Evolutionary conservation across 2,797 vertebrate genomes (phyloP).

Genomic region (Crypturellus tataupa): DNA sequence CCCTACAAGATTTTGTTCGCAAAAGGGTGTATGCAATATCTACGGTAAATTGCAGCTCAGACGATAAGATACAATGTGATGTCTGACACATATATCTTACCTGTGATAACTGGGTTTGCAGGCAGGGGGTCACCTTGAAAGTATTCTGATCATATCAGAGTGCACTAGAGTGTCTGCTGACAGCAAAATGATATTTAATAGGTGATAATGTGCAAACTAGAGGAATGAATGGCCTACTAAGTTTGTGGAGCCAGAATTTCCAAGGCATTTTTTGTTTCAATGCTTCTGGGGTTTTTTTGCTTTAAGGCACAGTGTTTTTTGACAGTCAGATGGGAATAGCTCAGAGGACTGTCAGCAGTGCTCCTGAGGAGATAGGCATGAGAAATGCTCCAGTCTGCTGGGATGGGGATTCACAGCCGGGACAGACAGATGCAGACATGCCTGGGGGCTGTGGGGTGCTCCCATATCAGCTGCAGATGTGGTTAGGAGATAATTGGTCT

Average conservation of each 20-base stretch:
- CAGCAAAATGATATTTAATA: not conserved
- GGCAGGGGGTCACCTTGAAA: not conserved
- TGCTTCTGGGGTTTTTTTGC: not conserved
- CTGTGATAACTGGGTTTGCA: not conserved
- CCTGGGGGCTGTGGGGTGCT: fast-evolving
- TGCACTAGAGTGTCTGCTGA: not conserved
- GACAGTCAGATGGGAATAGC: not conserved
- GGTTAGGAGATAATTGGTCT: not conserved
- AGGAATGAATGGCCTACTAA: not conserved
- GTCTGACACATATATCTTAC: not conserved
- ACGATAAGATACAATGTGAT: not conserved
- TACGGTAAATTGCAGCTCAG: not conserved
- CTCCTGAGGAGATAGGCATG: not conserved
- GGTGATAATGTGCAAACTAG: not conserved
- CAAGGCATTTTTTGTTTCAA: not conserved
- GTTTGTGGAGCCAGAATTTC: not conserved
- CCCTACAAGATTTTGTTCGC: not conserved
- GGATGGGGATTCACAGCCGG: not conserved
- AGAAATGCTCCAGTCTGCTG: not conserved
- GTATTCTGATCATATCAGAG: not conserved
- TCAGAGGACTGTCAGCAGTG: not conserved
- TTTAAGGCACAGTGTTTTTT: not conserved
- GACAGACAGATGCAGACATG: not conserved
- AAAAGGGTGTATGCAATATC: not conserved
- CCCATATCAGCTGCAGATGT: not conserved